Evolutionary conservation across 2,797 vertebrate genomes (phyloP), one percentile per base, ranked within the genome.

Genomic region (Epinephelus awoara): DNA sequence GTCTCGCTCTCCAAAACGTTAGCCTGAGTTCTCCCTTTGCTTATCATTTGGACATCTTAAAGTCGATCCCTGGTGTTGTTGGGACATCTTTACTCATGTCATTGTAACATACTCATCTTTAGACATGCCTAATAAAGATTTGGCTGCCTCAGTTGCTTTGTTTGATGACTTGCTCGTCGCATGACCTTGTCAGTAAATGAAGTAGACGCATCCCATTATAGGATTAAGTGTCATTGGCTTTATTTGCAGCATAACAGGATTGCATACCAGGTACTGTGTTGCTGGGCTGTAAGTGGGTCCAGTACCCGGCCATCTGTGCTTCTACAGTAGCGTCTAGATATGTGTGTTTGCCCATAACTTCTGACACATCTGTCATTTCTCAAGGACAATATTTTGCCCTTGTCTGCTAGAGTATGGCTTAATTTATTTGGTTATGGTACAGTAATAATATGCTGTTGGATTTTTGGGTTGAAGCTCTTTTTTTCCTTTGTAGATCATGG

Each of bases 181-280:
- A 54, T 70, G 78, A 92, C 91, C 92, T 94, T 89, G 82, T 76
- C 46, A 72, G 56, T 87, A 82, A 93, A 91, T 91, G 79, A 93
- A 94, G 89, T 77, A 6, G 84, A 77, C 3, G 59, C 85, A 85
- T 91, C 81, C 81, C 82, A 86, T 95, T 91, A 93, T 72, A 72
- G 90, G 92, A 95, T 95, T 94, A 95, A 90, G 86, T 90, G 85
- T 75, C 82, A 83, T 59, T 89, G 85, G 84, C 88, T 92, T 91
- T 88, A 89, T 90, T 85, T 91, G 87, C 84, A 87, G 84, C 67
- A 42, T 88, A 93, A 92, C 85, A 88, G 83, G 87, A 92, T 92
- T 92, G 80, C 55, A 85, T 81, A 77, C 69, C 83, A 79, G 63
- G 80, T 76, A 81, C 88, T 58, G 80, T 67, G 72, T 57, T 83